Evolutionary conservation across 2,797 vertebrate species (phyloP).

Genomic region (Sternarchorhynchus goeldii): DNA sequence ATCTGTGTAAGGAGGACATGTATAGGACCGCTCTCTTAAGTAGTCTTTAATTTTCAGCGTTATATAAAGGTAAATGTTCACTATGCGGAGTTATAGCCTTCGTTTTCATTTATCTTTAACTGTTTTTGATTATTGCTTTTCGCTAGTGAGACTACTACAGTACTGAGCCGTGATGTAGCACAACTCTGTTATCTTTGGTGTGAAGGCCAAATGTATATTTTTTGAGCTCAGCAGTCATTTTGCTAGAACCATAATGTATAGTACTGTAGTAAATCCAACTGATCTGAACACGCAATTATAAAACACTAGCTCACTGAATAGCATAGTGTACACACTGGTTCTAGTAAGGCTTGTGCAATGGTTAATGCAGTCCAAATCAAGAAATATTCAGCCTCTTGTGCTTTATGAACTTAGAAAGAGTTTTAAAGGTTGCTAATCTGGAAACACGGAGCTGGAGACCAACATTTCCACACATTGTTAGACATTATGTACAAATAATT

Average conservation of each 20-base stretch:
- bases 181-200: neutral
- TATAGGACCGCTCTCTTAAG: neutral
- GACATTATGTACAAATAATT: too few species aligned
- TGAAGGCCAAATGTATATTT: neutral
- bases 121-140: conserved; percentile 20
- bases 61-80: conserved; percentile 10
- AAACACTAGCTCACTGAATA: neutral
- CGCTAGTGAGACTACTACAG: neutral
- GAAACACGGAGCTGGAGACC: too few species aligned
- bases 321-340: too few species aligned
- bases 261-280: neutral
- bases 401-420: too few species aligned
- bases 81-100: neutral
- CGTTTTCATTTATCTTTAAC: conserved; percentile 29
- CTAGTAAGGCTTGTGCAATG: too few species aligned
- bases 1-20: neutral
- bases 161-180: neutral
- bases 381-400: too few species aligned
- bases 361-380: too few species aligned
- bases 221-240: neutral
- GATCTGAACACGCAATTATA: neutral
- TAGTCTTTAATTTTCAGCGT: conserved; percentile 34
- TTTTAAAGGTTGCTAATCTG: too few species aligned
- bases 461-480: too few species aligned
- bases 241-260: neutral